Evolutionary conservation across 2,797 vertebrate genomes (phyloP).

Genomic region (Myotis pilosus): DNA sequence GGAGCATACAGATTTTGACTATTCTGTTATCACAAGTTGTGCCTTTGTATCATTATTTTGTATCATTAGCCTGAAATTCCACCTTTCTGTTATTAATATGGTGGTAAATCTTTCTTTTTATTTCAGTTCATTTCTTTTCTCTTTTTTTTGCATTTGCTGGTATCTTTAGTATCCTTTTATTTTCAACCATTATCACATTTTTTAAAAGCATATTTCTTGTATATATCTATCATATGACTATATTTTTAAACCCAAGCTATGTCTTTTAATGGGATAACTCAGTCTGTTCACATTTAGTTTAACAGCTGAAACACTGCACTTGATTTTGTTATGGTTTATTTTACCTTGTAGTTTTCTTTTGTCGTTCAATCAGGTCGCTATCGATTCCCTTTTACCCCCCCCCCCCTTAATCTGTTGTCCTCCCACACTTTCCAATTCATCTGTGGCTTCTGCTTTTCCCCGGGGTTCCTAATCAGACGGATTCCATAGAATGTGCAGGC

Average conservation of each 20-base stretch:
- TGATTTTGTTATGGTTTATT: neutral
- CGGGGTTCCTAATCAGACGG: neutral
- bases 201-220: neutral
- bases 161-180: neutral
- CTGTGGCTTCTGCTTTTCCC: neutral
- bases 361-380: neutral
- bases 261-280: neutral
- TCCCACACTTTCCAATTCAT: neutral
- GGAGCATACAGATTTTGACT: neutral
- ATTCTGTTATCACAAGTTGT: neutral
- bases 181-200: neutral
- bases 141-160: neutral
- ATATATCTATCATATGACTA: neutral
- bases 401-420: neutral
- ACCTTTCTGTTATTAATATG: neutral
- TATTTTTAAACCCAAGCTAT: neutral
- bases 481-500: rapidly evolving
- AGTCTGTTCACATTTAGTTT: neutral
- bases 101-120: neutral
- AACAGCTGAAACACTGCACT: neutral
- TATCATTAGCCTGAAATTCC: neutral
- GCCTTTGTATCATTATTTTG: neutral
- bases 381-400: neutral
- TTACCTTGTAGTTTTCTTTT: neutral
- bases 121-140: neutral